Conservation (phyloP, 2,113 vertebrate genomes). For the Bungarus multicinctus region DNA sequence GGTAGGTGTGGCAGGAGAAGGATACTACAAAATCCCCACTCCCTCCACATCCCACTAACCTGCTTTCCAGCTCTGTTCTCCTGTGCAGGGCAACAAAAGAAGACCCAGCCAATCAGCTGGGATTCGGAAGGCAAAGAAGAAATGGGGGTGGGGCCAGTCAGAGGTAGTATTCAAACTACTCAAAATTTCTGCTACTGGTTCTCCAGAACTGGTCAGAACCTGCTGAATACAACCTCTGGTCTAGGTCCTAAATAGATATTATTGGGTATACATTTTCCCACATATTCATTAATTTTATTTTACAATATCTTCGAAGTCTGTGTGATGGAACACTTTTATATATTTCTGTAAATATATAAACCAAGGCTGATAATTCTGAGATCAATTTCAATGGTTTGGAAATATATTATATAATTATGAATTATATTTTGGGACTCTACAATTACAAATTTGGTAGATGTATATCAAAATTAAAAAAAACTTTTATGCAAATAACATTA, state of each 20-base stretch:
- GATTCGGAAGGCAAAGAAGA: no score
- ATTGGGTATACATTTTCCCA: constrained; percentile 28
- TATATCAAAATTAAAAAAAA: not conserved
- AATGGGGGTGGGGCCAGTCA: no score
- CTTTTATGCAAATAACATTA: not conserved
- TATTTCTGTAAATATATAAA: constrained; percentile 12
- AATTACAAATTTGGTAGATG: not conserved
- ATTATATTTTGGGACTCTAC: not conserved
- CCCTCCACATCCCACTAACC: no score
- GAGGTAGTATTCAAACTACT: no score
- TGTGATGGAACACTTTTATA: constrained; percentile 34
- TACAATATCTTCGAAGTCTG: constrained; percentile 44
- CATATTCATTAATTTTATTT: constrained; percentile 44
- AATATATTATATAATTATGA: not conserved
- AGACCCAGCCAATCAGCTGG: no score
- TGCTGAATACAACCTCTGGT: no score
- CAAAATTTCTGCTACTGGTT: no score
- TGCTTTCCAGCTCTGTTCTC: no score
- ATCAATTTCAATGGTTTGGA: not conserved
- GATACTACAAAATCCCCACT: no score
- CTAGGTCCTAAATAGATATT: constrained; percentile 7
- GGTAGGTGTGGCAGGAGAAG: no score
- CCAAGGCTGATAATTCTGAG: constrained; percentile 8
- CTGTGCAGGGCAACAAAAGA: no score
- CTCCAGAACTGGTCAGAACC: no score